A percentile compares a stretch with the other conserved stretches of the same genome.
These are phyloP conservation scores for Murina feae DNA, from an alignment of 2,113 vertebrate genomes.

Conservation along the genomic window DNA sequence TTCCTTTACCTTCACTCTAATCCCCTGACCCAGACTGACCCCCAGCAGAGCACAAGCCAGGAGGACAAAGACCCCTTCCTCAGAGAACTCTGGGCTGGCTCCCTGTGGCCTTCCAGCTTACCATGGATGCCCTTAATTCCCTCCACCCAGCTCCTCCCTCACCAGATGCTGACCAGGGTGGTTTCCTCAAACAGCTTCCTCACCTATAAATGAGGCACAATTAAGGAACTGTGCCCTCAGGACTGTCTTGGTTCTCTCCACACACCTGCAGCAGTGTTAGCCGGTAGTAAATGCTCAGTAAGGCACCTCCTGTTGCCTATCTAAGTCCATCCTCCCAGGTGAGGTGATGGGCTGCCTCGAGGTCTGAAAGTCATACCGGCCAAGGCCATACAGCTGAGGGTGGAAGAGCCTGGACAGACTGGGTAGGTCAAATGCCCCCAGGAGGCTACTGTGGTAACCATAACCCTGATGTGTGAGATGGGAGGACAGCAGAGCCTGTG, in stretches of 20 bases:
- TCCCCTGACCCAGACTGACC: not conserved
- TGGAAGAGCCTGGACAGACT: not conserved
- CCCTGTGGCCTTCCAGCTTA: no score
- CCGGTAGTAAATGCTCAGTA: not conserved
- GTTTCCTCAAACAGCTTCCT: not conserved
- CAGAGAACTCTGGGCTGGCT: no score
- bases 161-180: not conserved
- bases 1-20: not conserved
- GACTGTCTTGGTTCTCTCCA: not conserved
- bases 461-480: not conserved
- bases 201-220: not conserved
- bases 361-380: not conserved
- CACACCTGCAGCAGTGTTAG: not conserved
- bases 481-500: not conserved
- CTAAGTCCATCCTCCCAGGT: fast-evolving
- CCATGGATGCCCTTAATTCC: fast-evolving
- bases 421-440: not conserved
- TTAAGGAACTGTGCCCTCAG: not conserved
- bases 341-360: not conserved
- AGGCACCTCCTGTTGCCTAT: not conserved
- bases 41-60: fast-evolving
- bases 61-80: not conserved
- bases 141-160: not conserved
- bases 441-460: fast-evolving
- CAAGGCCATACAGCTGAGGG: not conserved